Base-by-base conservation (phyloP, 2,888 invertebrate species). In the Habroteleia sp. region DNA sequence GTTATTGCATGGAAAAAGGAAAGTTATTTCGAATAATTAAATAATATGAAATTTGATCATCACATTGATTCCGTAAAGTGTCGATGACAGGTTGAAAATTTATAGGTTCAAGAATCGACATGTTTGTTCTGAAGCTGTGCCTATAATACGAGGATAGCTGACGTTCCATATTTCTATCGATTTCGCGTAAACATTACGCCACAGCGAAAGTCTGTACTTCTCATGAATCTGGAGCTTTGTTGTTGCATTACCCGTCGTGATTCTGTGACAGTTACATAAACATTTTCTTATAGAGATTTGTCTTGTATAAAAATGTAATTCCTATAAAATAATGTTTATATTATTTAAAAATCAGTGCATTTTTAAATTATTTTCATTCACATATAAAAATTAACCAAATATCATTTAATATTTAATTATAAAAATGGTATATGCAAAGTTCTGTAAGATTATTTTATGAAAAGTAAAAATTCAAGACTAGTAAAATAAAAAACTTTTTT, bases 121-220 rank as follows among this genome's bases (percentile, higher is more conserved):
- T 62, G 66, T 68, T 60, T 56, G 62, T 69, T 58, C 52, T 63
- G 60, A 65, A 71, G 60, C 74, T 76, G 56, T 77, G 74, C 76
- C 80, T 77, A 78, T 66, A 60, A 66, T 76, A 77, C 77, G 71
- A 77, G 76, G 48, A 74, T 80, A 69, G 77, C 58, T 54, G 76
- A 77, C 78, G 82, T 77, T 82, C 84, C 82, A 85, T 82, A 84
- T 86, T 85, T 84, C 83, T 85, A 87, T 87, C 83, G 87, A 86
- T 87, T 84, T 80, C 81, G 80, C 82, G 83, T 85, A 85, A 87
- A 87, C 85, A 85, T 83, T 80, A 78, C 73, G 78, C 58, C 48
- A 72, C 72, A 77, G 74, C 72, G 77, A 77, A 76, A 77, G 74
- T 71, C 63, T 60, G 69, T 54, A 68, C 69, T 65, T 72, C 60